Base-by-base conservation (phyloP, 2,797 vertebrate species). In the Varecia variegata region DNA sequence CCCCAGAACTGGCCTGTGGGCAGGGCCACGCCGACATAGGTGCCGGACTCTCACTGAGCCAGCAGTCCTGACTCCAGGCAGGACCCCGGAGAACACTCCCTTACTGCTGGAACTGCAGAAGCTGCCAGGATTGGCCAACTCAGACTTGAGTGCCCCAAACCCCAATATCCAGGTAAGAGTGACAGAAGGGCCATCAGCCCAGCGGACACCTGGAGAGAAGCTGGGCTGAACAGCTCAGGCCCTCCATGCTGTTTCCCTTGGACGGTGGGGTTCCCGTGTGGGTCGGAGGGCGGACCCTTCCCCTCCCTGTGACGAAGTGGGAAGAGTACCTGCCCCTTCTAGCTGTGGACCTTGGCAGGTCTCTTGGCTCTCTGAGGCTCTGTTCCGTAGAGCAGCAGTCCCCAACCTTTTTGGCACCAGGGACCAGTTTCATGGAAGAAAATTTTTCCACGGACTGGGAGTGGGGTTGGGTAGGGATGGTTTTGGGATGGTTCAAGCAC, bases 101-200 rank as follows among this genome's bases (percentile, higher is more conserved):
- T 99, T 99, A 71, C 96, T 99, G 96, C 97, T 99, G 97, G 99
- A 99, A 93, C 98, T 99, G 88, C 99, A 99, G 98, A 99, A 99
- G 97, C 98, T 99, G 56, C 99, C 99, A 0, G 99, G 99, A 76
- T 98, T 99, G 94, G 99, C 99, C 88, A 99, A 99, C 2, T 98
- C 99, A 60, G 99, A 99, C 93, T 98, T 99, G 87, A 99, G 98
- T 18, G 98, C 99, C 0, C 99, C 99, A 93, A 99, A 99, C 96
- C 99, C 99, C 80, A 99, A 99, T 92, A 99, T 99, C 98, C 99
- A 99, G 99, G 99, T 99, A 83, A 91, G 96, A 70, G 27, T 35
- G 43, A 2, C 23, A 27, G 96, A 52, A 94, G 32, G 23, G 9
- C 79, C 40, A 32, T 32, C 27, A 43, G 30, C 52, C 60, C 52